Conservation (phyloP, 2,888 invertebrate species). For the Epicampocera succincta region DNA sequence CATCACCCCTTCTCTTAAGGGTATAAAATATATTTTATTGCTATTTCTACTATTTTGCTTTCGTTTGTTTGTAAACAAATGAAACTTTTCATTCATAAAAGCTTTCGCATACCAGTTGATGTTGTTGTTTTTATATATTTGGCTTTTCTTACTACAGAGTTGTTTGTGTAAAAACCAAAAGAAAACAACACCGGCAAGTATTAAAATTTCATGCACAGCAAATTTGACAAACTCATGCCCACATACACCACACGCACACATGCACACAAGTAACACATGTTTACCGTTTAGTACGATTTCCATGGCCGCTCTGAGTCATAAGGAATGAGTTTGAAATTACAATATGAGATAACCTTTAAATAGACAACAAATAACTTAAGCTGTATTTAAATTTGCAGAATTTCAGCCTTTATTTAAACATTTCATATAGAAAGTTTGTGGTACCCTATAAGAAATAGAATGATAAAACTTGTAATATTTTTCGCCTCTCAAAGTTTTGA, state of each 20-base stretch:
- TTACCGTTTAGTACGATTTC: too few species aligned
- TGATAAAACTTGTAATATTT: too few species aligned
- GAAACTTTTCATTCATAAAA: conserved; percentile 78
- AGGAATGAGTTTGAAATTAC: too few species aligned
- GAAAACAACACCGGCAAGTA: conserved; percentile 38
- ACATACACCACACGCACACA: background rate
- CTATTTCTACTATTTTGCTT: conserved; percentile 6
- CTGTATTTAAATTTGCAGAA: too few species aligned
- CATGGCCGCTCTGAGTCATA: too few species aligned
- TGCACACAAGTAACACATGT: background rate
- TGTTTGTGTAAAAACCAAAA: conserved; percentile 1
- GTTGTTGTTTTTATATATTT: conserved; percentile 2
- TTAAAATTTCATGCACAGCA: conserved; percentile 1
- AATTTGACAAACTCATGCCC: background rate
- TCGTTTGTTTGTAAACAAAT: conserved; percentile 76
- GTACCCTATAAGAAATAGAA: too few species aligned
- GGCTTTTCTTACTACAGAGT: background rate
- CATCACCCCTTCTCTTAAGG: background rate
- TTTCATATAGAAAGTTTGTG: too few species aligned
- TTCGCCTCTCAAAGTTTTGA: too few species aligned
- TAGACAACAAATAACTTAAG: too few species aligned
- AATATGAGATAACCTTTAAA: too few species aligned
- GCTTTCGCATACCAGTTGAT: conserved; percentile 62
- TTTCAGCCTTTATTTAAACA: too few species aligned
- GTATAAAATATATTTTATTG: background rate